Evolutionary conservation across 37 sponge, comb jelly and placozoan species (phyloP).

Genomic region (Bolinopsis microptera): DNA sequence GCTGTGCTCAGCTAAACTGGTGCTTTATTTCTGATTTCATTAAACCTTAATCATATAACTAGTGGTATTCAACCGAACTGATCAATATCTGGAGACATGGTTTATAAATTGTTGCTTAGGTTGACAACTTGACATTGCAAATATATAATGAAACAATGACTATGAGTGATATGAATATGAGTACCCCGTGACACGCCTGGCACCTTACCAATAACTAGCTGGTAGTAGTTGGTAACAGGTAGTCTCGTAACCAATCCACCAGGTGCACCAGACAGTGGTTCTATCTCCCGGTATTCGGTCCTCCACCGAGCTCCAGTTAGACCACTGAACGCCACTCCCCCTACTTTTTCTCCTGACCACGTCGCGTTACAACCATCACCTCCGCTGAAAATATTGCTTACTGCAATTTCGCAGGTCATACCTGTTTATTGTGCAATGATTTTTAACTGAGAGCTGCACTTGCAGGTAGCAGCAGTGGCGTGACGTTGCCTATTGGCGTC

Average conservation of each 20-base stretch:
- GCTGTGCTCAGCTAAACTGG: too few relatives aligned
- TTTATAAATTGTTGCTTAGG: too few relatives aligned
- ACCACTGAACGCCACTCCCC: slow-evolving; percentile 47
- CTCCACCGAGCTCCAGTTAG: neutral
- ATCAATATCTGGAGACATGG: too few relatives aligned
- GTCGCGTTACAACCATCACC: neutral
- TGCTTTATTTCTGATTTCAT: too few relatives aligned
- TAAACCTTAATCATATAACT: too few relatives aligned
- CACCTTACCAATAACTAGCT: neutral
- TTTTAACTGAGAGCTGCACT: too few relatives aligned
- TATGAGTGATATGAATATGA: neutral
- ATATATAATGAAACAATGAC: neutral
- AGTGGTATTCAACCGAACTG: too few relatives aligned
- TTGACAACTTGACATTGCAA: too few relatives aligned
- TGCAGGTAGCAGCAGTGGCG: too few relatives aligned
- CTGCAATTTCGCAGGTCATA: neutral
- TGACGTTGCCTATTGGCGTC: too few relatives aligned
- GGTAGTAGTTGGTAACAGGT: neutral
- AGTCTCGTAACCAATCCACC: neutral
- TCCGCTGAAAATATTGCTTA: neutral
- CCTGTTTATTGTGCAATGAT: too few relatives aligned
- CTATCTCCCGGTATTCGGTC: neutral
- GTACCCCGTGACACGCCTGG: neutral
- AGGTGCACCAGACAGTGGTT: neutral
- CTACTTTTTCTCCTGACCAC: neutral